Evolutionary conservation across 2,797 vertebrate genomes (phyloP), one percentile per base, ranked within the genome.

Genomic region (Mionectes olivaceus): DNA sequence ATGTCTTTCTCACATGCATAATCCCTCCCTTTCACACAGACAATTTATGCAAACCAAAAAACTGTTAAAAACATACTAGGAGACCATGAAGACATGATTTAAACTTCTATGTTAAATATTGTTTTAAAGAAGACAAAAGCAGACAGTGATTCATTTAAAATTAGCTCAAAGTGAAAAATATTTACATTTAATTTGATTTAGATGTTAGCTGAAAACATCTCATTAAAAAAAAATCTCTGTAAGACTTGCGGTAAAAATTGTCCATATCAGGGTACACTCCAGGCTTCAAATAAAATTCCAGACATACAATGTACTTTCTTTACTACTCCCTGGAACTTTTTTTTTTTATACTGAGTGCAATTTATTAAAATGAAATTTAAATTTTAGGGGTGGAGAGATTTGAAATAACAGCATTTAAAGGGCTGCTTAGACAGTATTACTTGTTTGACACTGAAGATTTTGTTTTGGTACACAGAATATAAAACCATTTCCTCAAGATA

Each of bases 401-500:
- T 94, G 71, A 95, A 97, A 77, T 71, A 81, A 84, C 75, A 71
- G 80, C 77, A 84, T 94, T 94, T 93, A 90, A 81, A 86, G 61
- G 60, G 53, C 76, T 96, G 79, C 73, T 90, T 74, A 94, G 94
- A 82, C 19, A 86, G 61, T 50, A 89, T 68, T 93, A 69, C 74
- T 96, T 4, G 24, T 94, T 75, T 96, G 97, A 98, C 94, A 95
- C 61, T 76, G 88, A 95, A 83, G 83, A 61, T 83, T 97, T 97
- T 97, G 96, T 97, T 98, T 97, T 93, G 93, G 89, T 89, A 96
- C 82, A 95, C 33, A 96, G 95, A 97, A 96, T 92, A 95, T 90
- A 96, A 97, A 97, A 94, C 91, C 81, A 96, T 97, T 95, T 98
- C 97, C 96, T 97, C 94, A 97, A 98, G 97, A 97, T 97, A 97